Evolutionary conservation across 2,888 invertebrate species (phyloP), one percentile per base, ranked within the genome.

Genomic region (Heliconius sara): DNA sequence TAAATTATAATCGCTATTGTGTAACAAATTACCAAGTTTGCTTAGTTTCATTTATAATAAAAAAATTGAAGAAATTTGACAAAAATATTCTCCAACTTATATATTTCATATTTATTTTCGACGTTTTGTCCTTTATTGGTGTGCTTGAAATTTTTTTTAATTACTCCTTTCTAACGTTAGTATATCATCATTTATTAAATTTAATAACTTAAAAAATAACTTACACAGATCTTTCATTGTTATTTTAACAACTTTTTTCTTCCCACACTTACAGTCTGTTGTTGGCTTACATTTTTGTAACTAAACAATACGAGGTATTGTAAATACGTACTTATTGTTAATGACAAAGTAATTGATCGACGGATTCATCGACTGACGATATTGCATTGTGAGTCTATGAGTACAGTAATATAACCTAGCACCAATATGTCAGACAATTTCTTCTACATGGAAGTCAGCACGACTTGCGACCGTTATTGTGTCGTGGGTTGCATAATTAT

Each of bases 401-500:
- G n/a, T 73, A 73, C 34, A 60, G 73, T 43, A 73, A 30, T 80
- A 80, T 83, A 79, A 70, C 70, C 76, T 82, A 88, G 86, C 91
- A 90, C 86, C 89, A 86, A 89, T 88, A 87, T 86, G 88, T 87
- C 89, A 87, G 85, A 86, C 85, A 85, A 87, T 85, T 86, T 86
- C 84, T 84, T 82, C 78, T 75, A 82, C 84, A 83, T 83, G 81
- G 83, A 82, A 81, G 83, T 86, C 82, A 82, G 85, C 91, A 91
- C 89, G 90, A 90, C 85, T 83, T 79, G 80, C 81, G 78, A 82
- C 84, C 83, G 84, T 81, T 84, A 83, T 77, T 81, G 79, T 80
- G 70, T 85, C 87, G 87, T 77, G 86, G 76, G 83, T 88, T 89
- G 89, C 89, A 89, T 90, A 87, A 87, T 84, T 84, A 72, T 84